Conservation (phyloP, 2,797 vertebrate genomes). For the Moxostoma hubbsi region DNA sequence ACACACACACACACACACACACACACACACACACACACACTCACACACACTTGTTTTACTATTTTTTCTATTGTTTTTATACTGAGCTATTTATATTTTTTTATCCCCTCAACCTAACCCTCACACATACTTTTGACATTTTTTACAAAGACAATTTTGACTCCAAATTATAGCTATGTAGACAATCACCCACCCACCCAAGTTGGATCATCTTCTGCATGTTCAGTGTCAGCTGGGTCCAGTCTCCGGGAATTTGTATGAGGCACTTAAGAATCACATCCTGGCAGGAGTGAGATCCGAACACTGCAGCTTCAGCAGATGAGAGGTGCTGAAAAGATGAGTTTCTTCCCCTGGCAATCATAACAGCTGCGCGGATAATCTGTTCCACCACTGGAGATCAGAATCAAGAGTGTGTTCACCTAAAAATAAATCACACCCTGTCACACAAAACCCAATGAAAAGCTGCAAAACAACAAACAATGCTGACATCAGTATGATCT, state of each 20-base stretch:
- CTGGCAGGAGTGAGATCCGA: conserved; percentile 34
- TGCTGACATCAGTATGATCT: not conserved
- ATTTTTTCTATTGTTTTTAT: too few species aligned
- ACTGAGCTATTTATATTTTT: too few species aligned
- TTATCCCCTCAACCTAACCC: too few species aligned
- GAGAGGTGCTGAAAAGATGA: too few species aligned
- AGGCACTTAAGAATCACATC: conserved; percentile 32
- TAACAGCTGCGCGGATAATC: conserved; percentile 16
- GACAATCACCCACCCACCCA: too few species aligned
- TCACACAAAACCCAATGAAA: conserved; percentile 28
- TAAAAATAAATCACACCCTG: conserved; percentile 51
- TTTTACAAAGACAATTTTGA: too few species aligned
- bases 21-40: not conserved
- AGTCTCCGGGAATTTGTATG: conserved; percentile 24
- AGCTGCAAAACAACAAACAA: conserved; percentile 40
- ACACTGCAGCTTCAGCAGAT: conserved; percentile 24
- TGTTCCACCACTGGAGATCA: conserved; percentile 33
- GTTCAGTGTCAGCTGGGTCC: conserved; percentile 14
- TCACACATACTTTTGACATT: too few species aligned
- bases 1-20: not conserved
- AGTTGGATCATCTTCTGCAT: not conserved
- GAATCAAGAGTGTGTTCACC: conserved; percentile 15
- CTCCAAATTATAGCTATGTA: too few species aligned
- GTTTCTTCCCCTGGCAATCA: too few species aligned
- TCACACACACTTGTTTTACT: too few species aligned